Evolutionary conservation across 2,797 vertebrate species (phyloP), one percentile per base, ranked within the genome.

Genomic region (Chrysocyon brachyurus): DNA sequence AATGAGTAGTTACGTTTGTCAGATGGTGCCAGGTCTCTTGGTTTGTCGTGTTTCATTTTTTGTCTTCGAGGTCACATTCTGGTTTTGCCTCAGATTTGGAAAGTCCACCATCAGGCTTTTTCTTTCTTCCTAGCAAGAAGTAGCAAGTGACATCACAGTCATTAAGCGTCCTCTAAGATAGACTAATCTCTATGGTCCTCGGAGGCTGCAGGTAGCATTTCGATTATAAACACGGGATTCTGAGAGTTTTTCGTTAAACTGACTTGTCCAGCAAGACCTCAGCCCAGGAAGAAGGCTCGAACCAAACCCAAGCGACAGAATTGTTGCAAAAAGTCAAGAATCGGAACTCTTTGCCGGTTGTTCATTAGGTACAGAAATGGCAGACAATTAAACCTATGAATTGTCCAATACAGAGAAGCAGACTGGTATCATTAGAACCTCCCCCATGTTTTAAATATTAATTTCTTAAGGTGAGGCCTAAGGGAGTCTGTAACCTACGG

Each of bases 21-120:
- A 94, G 90, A 78, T 84, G 92, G 94, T 90, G 5, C 77, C 0
- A 2, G 19, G 28, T 52, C n/a, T 54, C 36, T 40, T 40, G 28
- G 46, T 6, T 77, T 54, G 4, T 4, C 10, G 17, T 46, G 15
- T 7, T 68, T 68, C 16, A n/a, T 19, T 68, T n/a, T 87, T 97
- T 91, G 68, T 94, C 96, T 97, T 95, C 94, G 91, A 98, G 98
- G 98, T 98, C 98, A 98, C 36, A 93, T 75, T 94, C 84, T 94
- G 40, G 11, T 49, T 94, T 56, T 72, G 2, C 87, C 84, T 31
- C 40, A 14, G 19, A 72, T 82, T 78, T 49, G 33, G 82, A 96
- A 95, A 93, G 52, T 68, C 56, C 46, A 33, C 75, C 26, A 14
- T 79, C 68, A 61, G 57, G 7, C 85, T 87, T 75, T 87, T 68